Conservation (phyloP, 2,113 vertebrate species). For the Cyanistes caeruleus region DNA sequence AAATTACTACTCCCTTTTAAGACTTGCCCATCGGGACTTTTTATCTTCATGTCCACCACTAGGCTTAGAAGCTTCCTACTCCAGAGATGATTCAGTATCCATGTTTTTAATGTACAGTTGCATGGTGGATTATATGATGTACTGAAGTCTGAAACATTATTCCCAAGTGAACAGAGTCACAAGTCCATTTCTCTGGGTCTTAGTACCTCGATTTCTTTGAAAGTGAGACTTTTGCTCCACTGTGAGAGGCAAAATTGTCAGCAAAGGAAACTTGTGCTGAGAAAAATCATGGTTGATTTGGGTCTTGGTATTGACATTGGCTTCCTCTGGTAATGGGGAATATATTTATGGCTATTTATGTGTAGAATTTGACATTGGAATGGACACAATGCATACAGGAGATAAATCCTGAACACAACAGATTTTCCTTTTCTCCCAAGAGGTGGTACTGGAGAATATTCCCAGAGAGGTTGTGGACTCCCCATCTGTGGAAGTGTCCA, state of each 20-base stretch:
- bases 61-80: constrained; percentile 4
- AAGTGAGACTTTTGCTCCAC: not conserved
- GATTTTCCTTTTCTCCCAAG: not conserved
- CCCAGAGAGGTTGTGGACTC: not conserved
- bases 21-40: constrained; percentile 39
- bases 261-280: not conserved
- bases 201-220: not conserved
- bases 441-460: not conserved
- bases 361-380: not conserved
- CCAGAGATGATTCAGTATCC: constrained; percentile 43
- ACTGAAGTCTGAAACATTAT: not conserved
- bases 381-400: not conserved
- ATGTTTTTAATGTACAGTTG: constrained; percentile 39
- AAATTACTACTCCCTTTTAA: constrained; percentile 58
- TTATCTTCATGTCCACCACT: constrained; percentile 56
- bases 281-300: not conserved
- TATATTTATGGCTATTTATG: not conserved
- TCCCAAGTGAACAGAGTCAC: not conserved
- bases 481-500: not conserved
- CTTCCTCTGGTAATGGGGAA: not conserved
- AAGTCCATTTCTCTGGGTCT: not conserved
- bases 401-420: not conserved
- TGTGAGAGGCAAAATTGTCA: not conserved
- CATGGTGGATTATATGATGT: constrained; percentile 19
- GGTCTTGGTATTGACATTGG: not conserved